Evolutionary conservation across 2,888 invertebrate genomes (phyloP).

Genomic region (Drosophila meridionalis): DNA sequence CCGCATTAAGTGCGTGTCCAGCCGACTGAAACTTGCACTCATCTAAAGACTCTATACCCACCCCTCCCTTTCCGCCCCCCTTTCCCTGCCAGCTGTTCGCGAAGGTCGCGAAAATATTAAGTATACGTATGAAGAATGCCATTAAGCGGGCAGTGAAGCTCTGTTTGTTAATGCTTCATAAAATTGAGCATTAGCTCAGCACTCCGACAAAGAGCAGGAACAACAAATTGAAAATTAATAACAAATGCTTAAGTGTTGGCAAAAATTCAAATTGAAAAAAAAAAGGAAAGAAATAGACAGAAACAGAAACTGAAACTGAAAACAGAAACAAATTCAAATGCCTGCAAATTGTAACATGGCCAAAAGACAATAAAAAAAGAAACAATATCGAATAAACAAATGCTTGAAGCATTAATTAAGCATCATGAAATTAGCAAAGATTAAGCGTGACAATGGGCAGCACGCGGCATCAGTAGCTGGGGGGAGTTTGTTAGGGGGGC

Average conservation of each 20-base stretch:
- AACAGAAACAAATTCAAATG: conserved; percentile 28
- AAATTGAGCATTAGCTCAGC: conserved; percentile 64
- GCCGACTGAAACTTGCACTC: conserved; percentile 51
- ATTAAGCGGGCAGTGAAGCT: conserved; percentile 63
- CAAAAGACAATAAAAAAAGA: conserved; percentile 20
- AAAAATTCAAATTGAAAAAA: background rate
- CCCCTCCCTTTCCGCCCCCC: background rate
- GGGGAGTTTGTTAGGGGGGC: background rate
- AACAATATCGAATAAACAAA: conserved; percentile 37
- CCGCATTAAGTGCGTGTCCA: conserved; percentile 76
- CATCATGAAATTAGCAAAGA: conserved; percentile 46
- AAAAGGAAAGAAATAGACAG: background rate
- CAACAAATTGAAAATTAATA: conserved; percentile 61
- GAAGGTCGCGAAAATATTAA: conserved; percentile 67
- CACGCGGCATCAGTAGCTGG: background rate
- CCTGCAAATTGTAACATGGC: conserved; percentile 61
- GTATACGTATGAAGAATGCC: conserved; percentile 59
- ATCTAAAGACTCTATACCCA: conserved; percentile 12
- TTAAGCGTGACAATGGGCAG: conserved; percentile 11
- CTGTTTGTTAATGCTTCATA: conserved; percentile 61
- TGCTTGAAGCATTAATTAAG: conserved; percentile 53
- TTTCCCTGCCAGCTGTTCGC: background rate
- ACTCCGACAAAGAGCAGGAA: conserved; percentile 53
- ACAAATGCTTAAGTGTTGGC: conserved; percentile 45
- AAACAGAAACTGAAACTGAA: conserved; percentile 17